Conservation (phyloP, 2,888 invertebrate genomes). For the Cephus nigrinus region DNA sequence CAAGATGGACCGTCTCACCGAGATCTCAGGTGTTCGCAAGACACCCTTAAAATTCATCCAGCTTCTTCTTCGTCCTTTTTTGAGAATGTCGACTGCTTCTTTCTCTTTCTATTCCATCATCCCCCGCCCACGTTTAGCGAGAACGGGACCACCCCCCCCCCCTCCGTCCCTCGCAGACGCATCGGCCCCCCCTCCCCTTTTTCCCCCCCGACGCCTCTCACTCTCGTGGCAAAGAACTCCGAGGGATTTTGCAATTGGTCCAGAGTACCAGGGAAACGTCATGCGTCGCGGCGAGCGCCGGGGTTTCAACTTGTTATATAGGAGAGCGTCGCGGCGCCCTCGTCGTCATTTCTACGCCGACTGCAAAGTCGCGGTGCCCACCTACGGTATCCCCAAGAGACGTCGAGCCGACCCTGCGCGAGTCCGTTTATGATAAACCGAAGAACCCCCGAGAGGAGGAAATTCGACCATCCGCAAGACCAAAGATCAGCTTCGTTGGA, state of each 20-base stretch:
- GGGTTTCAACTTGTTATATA: slow-evolving; percentile 56
- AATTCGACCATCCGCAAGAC: not conserved
- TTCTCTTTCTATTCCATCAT: not conserved
- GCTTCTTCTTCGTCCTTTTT: not conserved
- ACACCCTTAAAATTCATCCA: not conserved
- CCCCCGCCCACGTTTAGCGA: not conserved
- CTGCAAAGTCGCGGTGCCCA: slow-evolving; percentile 38
- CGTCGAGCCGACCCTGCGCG: not conserved
- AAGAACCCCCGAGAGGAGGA: not conserved
- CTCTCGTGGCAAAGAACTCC: not conserved
- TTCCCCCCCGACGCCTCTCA: not conserved
- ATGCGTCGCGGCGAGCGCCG: slow-evolving; percentile 39
- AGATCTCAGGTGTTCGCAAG: not conserved
- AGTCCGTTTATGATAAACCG: not conserved
- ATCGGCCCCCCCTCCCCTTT: not conserved
- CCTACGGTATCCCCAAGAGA: not conserved
- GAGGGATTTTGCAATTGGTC: slow-evolving; percentile 27
- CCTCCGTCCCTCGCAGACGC: not conserved
- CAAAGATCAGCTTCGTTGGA: not conserved
- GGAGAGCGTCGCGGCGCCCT: slow-evolving; percentile 52
- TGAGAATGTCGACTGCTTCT: not conserved
- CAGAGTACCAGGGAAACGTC: slow-evolving; percentile 29
- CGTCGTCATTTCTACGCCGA: slow-evolving; percentile 61
- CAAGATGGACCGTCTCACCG: not conserved
- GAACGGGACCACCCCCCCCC: not conserved